Evolutionary conservation across 2,113 vertebrate species (phyloP).

Genomic region (Pterocles gutturalis): DNA sequence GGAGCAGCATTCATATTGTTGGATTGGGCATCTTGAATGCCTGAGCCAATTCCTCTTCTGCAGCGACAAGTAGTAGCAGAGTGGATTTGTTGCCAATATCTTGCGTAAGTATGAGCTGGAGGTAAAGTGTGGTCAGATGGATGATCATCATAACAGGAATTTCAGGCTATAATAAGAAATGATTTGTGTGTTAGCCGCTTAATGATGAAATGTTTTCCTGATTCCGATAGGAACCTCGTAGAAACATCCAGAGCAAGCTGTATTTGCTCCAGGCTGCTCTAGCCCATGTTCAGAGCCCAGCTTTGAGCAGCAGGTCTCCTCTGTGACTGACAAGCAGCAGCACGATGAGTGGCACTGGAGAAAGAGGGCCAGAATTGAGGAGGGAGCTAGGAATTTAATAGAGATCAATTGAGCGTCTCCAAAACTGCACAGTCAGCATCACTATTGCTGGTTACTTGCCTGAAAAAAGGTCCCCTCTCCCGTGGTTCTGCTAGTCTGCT

Average conservation of each 20-base stretch:
- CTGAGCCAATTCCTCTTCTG: background rate
- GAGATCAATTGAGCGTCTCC: fast-evolving
- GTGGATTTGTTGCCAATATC: background rate
- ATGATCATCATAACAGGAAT: background rate
- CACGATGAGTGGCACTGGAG: background rate
- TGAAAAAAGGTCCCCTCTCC: background rate
- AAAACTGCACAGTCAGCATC: background rate
- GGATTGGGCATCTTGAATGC: background rate
- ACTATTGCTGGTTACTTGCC: background rate
- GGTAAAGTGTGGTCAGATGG: background rate
- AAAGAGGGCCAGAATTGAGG: background rate
- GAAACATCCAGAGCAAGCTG: background rate
- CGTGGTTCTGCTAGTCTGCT: background rate
- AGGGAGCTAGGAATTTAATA: background rate
- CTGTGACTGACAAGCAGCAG: background rate
- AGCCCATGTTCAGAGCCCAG: background rate
- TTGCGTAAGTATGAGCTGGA: background rate
- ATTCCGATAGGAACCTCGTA: background rate
- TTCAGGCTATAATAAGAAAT: background rate
- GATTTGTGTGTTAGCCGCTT: background rate
- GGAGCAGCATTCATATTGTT: background rate
- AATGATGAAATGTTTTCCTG: background rate
- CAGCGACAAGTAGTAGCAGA: background rate
- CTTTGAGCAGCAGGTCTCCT: background rate
- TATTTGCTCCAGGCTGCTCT: background rate